phyloP scores from a whole-genome alignment of 1,140 invertebrate genomes.

The Acromyrmex echinatior region DNA sequence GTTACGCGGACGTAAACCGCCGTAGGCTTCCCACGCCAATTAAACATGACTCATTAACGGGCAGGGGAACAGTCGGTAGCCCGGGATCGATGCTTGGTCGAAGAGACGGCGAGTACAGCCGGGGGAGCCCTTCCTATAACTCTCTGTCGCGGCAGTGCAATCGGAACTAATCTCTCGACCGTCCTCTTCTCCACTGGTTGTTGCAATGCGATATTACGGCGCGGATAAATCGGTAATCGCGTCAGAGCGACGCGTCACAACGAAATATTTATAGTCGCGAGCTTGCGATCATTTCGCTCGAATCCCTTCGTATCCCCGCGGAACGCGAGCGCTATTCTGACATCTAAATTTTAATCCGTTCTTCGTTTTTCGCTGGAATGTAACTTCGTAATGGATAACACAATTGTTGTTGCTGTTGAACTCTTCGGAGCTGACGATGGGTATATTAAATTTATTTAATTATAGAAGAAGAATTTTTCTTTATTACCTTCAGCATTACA shows the following conservation, averaged over 20 bases:
- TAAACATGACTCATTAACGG: conserved; percentile 87
- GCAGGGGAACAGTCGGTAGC: conserved; percentile 77
- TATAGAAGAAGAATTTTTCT: too few relatives aligned
- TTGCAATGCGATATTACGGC: conserved; percentile 75
- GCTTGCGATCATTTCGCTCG: conserved; percentile 59
- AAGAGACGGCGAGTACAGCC: not conserved
- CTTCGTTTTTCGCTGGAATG: too few relatives aligned
- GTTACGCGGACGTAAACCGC: conserved; percentile 83
- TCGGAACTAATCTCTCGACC: conserved; percentile 84
- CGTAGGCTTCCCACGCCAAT: conserved; percentile 86
- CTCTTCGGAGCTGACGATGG: too few relatives aligned
- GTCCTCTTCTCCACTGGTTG: conserved; percentile 73
- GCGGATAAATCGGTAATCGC: conserved; percentile 59
- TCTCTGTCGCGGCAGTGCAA: conserved; percentile 80
- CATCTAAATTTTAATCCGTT: conserved; percentile 64
- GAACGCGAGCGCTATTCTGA: conserved; percentile 28
- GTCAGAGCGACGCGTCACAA: not conserved
- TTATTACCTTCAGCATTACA: too few relatives aligned
- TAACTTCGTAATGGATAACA: not conserved
- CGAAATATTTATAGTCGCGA: conserved; percentile 67
- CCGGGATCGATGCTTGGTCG: conserved; percentile 82
- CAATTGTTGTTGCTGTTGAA: conserved; percentile 19
- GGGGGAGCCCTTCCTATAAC: conserved; percentile 81
- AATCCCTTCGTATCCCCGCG: not conserved
- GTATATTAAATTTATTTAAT: too few relatives aligned